Base-by-base conservation (phyloP, 1,140 invertebrate species). In the Drosophila tristis region DNA sequence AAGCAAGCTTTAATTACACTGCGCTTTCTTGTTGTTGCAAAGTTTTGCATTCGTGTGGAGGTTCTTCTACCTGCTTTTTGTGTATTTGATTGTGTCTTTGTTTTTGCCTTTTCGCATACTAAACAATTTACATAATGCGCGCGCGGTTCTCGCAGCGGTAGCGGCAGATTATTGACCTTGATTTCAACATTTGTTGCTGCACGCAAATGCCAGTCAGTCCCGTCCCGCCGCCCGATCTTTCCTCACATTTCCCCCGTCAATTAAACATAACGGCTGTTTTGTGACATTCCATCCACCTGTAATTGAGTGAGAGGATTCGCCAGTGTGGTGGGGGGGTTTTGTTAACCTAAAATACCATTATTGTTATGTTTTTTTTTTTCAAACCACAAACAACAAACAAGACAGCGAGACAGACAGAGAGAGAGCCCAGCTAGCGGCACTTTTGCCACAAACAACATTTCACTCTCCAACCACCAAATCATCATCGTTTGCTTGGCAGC, bases 101-200 rank as follows among this genome's bases (percentile, higher is more conserved):
- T 60, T 53, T 53, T 70, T 60, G 26, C 48, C 43, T 55, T 65
- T 79, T 60, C 65, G 62, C 63, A 78, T 75, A 78, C 84, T 86
- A 80, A 87, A 68, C 71, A 78, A 79, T 78, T 87, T 71, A 70
- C 65, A n/a, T 43, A 47, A 54, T 73, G 78, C 76, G 78, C 58
- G 59, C 59, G 62, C 67, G 43, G 35, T 39, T 39, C 35, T 39
- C 35, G 35, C 35, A 39, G 35, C 11, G 35, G 11, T 39, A 50
- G 70, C 39, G 54, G 47, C 65, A 89, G 84, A 89, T 89, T 89
- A 89, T 89, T 89, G 84, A 89, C 84, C 84, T 89, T 89, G 84
- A 85, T 89, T 74, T 39, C 74, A 89, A 72, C 57, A 74, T 73
- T 74, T 80, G 59, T 76, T 78, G 68, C 56, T 67, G 55, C 74